phyloP scores from a whole-genome alignment of 1,140 invertebrate genomes.

The Drosophila oshimai region DNA sequence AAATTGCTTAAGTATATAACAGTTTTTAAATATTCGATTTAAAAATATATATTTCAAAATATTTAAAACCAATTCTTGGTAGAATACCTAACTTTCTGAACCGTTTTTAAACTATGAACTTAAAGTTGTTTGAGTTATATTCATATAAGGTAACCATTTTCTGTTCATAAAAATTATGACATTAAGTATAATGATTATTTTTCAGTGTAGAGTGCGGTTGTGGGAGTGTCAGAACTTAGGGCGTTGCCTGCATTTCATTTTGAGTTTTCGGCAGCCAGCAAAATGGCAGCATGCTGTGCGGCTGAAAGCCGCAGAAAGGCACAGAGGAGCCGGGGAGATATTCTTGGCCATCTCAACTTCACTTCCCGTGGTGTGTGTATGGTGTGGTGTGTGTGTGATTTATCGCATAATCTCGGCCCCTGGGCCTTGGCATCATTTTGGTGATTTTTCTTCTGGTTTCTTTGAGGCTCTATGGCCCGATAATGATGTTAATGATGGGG shows the following conservation, averaged over 20 bases:
- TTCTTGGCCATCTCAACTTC: slow-evolving; percentile 19
- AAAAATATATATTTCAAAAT: no score
- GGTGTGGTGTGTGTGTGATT: slow-evolving; percentile 15
- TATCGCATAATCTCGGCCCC: slow-evolving; percentile 64
- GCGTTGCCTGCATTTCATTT: slow-evolving; percentile 67
- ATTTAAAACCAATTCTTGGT: no score
- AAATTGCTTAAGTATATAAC: no score
- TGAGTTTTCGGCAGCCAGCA: slow-evolving; percentile 50
- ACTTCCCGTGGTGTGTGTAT: not conserved
- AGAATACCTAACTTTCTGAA: no score
- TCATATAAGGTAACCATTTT: not conserved
- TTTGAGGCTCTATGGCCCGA: slow-evolving; percentile 15
- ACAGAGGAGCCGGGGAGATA: not conserved
- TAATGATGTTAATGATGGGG: slow-evolving; percentile 67
- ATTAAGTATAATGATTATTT: no score
- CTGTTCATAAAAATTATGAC: no score
- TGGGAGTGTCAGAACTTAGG: slow-evolving; percentile 23
- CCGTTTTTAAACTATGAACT: no score
- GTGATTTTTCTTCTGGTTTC: slow-evolving; percentile 29
- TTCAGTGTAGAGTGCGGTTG: not conserved
- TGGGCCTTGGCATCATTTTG: slow-evolving; percentile 34
- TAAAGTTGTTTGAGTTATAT: no score
- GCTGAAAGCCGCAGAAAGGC: slow-evolving; percentile 29
- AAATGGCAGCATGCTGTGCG: slow-evolving; percentile 66
- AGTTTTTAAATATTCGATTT: no score